Percentiles rank a stretch among this genome's conserved stretches.
These are phyloP conservation scores for Apamea monoglypha DNA, from an alignment of 2,888 invertebrate genomes.

Conservation along the genomic window DNA sequence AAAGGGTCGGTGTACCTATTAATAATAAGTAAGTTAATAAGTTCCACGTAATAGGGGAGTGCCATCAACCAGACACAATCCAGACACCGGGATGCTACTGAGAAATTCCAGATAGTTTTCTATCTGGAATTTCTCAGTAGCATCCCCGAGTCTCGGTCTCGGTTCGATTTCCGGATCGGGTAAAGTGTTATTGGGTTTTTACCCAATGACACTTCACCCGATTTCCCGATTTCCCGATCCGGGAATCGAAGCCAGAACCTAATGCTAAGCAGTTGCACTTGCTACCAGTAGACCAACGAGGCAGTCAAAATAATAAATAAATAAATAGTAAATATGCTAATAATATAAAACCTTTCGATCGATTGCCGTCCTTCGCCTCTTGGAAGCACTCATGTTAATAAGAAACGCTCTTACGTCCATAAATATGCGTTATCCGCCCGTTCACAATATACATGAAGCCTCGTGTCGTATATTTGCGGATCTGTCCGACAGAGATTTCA, in stretches of 20 bases:
- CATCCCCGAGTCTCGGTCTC: too few species aligned
- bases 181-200: too few species aligned
- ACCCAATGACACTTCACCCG: background rate
- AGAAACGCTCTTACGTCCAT: background rate
- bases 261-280: background rate
- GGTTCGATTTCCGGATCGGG: too few species aligned
- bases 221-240: too few species aligned
- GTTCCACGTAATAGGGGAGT: background rate
- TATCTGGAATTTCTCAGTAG: too few species aligned
- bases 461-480: conserved; percentile 45
- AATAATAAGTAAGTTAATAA: too few species aligned
- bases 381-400: conserved; percentile 19
- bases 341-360: conserved; percentile 8
- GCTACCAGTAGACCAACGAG: background rate
- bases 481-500: conserved; percentile 54
- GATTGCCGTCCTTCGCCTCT: background rate
- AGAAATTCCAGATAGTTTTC: background rate
- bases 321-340: background rate
- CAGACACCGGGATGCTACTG: background rate
- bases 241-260: background rate
- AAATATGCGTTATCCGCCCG: conserved; percentile 15
- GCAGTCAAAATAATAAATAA: background rate
- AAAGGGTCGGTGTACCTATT: background rate
- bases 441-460: conserved; percentile 31
- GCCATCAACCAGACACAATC: background rate